These are phyloP conservation scores for Magallana nippona DNA, from an alignment of 2,888 invertebrate genomes.

Conservation along the genomic window DNA sequence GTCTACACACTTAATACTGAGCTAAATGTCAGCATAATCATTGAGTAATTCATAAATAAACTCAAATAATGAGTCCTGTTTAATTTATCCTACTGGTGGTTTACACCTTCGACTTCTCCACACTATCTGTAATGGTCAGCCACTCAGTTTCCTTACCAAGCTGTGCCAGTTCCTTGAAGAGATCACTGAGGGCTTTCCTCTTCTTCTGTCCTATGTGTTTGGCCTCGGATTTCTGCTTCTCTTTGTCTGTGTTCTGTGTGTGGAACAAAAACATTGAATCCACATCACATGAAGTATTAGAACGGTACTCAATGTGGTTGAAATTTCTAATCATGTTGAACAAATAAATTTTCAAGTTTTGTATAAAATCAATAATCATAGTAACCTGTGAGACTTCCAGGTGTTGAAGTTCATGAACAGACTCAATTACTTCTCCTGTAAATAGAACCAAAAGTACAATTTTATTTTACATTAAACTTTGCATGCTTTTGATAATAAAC, in stretches of 20 bases:
- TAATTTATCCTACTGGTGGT: no score
- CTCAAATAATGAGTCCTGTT: no score
- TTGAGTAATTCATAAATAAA: no score
- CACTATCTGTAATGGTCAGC: background rate
- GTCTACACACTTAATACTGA: no score
- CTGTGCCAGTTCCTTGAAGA: constrained; percentile 89
- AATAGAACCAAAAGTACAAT: background rate
- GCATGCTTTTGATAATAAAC: no score
- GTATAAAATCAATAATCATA: background rate
- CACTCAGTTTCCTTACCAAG: constrained; percentile 68
- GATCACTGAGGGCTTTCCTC: constrained; percentile 90
- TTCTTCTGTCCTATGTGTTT: constrained; percentile 89
- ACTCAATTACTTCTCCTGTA: constrained; percentile 74
- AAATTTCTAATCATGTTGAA: background rate
- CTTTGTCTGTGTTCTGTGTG: constrained; percentile 73
- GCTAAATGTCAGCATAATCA: no score
- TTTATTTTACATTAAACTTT: background rate
- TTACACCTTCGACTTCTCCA: no score
- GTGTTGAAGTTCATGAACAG: constrained; percentile 84
- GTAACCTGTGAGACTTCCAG: constrained; percentile 82
- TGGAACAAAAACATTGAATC: background rate
- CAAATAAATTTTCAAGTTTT: background rate
- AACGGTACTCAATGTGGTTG: no score
- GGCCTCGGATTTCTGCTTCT: constrained; percentile 84
- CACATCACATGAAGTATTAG: no score